phyloP scores from a whole-genome alignment of 1,140 invertebrate species.

The Geopemphigus sp. region DNA sequence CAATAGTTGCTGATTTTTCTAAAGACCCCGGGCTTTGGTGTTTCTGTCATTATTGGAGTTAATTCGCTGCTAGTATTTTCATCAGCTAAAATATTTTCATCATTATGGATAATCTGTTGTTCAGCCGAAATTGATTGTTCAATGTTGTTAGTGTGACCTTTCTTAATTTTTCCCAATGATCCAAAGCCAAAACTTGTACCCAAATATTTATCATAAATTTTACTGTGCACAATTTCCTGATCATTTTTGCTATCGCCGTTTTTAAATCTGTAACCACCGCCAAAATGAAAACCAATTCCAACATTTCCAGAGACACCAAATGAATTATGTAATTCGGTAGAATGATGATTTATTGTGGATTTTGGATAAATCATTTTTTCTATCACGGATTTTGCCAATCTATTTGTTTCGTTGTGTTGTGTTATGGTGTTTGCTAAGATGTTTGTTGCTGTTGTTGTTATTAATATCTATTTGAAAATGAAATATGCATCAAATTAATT shows the following conservation, averaged over 20 bases:
- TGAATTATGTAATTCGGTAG: neutral
- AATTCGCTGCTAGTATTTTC: neutral
- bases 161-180: slow-evolving; percentile 11
- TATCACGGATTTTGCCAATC: neutral
- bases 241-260: slow-evolving; percentile 13
- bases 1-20: slow-evolving; percentile 25
- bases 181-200: slow-evolving; percentile 48
- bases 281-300: slow-evolving; percentile 41
- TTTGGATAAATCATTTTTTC: slow-evolving; percentile 3
- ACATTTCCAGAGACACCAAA: slow-evolving; percentile 43
- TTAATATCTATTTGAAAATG: neutral
- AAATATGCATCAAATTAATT: neutral
- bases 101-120: slow-evolving; percentile 1
- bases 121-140: neutral
- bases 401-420: neutral
- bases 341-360: slow-evolving; percentile 13
- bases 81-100: neutral
- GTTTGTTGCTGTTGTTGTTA: neutral
- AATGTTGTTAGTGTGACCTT: neutral
- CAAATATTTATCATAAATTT: slow-evolving; percentile 40
- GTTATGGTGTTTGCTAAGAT: neutral
- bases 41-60: slow-evolving; percentile 1
- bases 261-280: slow-evolving; percentile 18
- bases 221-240: slow-evolving; percentile 4
- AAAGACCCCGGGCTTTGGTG: slow-evolving; percentile 9